Evolutionary conservation across 2,888 invertebrate genomes (phyloP).

Genomic region (Calephelis perditalis): DNA sequence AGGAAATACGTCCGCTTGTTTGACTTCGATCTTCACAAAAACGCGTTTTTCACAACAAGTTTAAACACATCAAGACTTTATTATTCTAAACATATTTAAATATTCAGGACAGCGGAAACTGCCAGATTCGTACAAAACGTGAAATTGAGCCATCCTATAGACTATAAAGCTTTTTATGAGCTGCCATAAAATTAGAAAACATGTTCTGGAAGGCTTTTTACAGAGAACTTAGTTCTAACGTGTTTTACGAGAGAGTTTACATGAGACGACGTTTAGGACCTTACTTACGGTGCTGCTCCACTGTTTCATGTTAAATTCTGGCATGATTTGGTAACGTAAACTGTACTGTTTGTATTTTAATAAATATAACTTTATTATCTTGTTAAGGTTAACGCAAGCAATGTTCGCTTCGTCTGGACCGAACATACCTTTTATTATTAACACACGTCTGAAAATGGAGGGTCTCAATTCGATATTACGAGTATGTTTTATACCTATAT

Average conservation of each 20-base stretch:
- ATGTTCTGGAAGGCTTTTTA: constrained; percentile 8
- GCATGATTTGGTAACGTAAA: background rate
- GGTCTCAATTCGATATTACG: too few relatives aligned
- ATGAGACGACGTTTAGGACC: background rate
- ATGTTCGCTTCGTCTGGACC: background rate
- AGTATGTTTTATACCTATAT: too few relatives aligned
- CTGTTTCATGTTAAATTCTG: constrained; percentile 1
- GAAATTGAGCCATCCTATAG: constrained; percentile 5
- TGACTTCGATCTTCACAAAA: too few relatives aligned
- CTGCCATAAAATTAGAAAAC: constrained; percentile 4
- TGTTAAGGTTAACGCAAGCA: background rate
- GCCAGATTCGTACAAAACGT: constrained; percentile 3
- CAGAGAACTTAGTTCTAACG: constrained; percentile 4
- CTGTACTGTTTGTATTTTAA: background rate
- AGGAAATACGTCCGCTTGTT: too few relatives aligned
- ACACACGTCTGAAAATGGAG: too few relatives aligned
- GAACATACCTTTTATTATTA: too few relatives aligned
- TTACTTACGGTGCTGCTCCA: background rate
- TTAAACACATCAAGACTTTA: too few relatives aligned
- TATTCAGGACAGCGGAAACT: background rate
- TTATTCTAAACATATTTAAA: background rate
- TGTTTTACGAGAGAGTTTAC: constrained; percentile 3
- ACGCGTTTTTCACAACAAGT: too few relatives aligned
- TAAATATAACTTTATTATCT: too few relatives aligned
- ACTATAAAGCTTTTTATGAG: constrained; percentile 1